Evolutionary conservation across 2,113 vertebrate genomes (phyloP).

Genomic region (Amphiprion percula): DNA sequence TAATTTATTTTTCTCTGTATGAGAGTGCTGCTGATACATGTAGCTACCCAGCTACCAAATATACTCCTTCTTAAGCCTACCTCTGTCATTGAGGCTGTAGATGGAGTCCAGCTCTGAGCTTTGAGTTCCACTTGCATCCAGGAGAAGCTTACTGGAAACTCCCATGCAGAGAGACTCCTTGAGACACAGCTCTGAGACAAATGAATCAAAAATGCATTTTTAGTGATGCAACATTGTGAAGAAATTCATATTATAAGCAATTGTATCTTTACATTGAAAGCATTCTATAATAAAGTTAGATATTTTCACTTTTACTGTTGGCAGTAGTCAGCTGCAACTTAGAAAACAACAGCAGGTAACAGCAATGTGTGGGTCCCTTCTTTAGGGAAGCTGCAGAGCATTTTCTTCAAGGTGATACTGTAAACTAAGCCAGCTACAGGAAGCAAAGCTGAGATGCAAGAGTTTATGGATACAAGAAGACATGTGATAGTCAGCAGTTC

Average conservation of each 20-base stretch:
- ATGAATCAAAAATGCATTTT: too few relatives aligned
- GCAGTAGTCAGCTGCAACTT: too few relatives aligned
- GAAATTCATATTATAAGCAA: too few relatives aligned
- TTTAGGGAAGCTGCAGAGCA: conserved; percentile 2
- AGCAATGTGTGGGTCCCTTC: neutral
- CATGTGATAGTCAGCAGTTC: conserved; percentile 22
- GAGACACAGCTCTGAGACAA: conserved; percentile 86
- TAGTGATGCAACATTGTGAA: too few relatives aligned
- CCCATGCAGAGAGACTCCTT: conserved; percentile 93
- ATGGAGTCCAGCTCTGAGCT: conserved; percentile 85
- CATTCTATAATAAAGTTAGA: too few relatives aligned
- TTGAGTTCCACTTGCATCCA: conserved; percentile 85
- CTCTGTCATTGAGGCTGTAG: conserved; percentile 83
- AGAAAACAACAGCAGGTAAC: neutral
- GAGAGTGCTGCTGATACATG: neutral
- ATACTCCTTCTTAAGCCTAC: conserved; percentile 39
- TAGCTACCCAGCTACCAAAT: neutral
- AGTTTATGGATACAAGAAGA: conserved; percentile 11
- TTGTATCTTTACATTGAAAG: too few relatives aligned
- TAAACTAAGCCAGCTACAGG: conserved; percentile 30
- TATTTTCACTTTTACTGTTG: too few relatives aligned
- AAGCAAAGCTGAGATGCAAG: neutral
- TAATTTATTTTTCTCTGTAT: neutral
- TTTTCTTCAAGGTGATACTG: conserved; percentile 1
- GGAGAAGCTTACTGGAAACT: conserved; percentile 89